Base-by-base conservation (phyloP, 2,888 invertebrate genomes). In the Malthinus seriepunctatus region DNA sequence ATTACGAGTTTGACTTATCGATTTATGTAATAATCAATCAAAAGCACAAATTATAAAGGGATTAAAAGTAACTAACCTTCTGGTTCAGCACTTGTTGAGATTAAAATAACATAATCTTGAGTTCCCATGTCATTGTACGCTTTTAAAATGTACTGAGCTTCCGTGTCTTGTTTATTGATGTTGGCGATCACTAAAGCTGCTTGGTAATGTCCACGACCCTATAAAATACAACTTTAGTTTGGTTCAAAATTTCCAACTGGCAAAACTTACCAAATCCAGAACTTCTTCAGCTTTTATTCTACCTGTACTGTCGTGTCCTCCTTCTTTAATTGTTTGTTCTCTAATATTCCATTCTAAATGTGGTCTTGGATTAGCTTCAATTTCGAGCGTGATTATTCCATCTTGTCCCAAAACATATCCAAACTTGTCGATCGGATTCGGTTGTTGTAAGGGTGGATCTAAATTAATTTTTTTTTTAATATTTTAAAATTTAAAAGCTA, bases 81-180 rank as follows among this genome's bases (percentile, higher is more conserved):
- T 48, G 84, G 84, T 75, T 83, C 83, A 15, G 83, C 76, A 65
- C 81, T 82, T 38, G 85, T 91, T 69, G 90, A 91, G 69, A 93
- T 86, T 62, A 85, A 79, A 32, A 92, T 83, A 4, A 76, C 77
- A 69, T 90, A 89, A 51, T 85, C 84, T 64, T 84, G 83, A 9
- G 78, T 71, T 2, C 91, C 92, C 50, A 86, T 81, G n/a, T 82
- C 83, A 75, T 92, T 93, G 71, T 79, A 79, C 1, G 89, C 90
- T 9, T 82, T 82, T 63, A 93, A 78, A 68, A 82, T 81, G 79
- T 89, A 91, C 0, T 83, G 83, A 57, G 86, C 84, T 35, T 89
- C 89, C 1, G 91, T 91, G 70, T 92, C 91, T 64, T 89, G 88
- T 67, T 89, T 87, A 23, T 85, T 84, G 31, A 93, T 84, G 11